These are phyloP conservation scores for Ashinkailepas kermadecensis DNA, from an alignment of 2,888 invertebrate genomes.

Conservation along the genomic window DNA sequence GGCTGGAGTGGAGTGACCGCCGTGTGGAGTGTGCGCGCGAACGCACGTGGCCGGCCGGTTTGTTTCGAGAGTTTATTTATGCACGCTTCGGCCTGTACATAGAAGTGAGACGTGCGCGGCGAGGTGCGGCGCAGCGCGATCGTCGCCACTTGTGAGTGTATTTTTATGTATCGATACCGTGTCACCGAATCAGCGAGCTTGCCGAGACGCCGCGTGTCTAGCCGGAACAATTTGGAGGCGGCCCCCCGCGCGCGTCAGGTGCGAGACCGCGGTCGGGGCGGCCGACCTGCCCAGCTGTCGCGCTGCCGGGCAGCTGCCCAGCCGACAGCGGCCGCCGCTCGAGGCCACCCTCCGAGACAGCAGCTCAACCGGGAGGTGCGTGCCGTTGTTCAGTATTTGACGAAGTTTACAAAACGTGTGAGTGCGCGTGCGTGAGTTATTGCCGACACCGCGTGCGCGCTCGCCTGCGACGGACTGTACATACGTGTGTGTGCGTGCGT, in stretches of 20 bases:
- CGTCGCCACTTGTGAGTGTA: background rate
- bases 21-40: background rate
- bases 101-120: background rate
- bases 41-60: background rate
- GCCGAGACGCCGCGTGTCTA: background rate
- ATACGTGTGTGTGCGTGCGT: too few species aligned
- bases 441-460: background rate
- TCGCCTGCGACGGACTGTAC: too few species aligned
- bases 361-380: conserved; percentile 1
- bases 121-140: too few species aligned
- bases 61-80: background rate
- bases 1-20: background rate
- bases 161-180: background rate
- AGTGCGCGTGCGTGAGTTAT: background rate
- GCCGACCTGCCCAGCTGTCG: background rate
- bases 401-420: conserved; percentile 3
- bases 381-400: conserved; percentile 9
- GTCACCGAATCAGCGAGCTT: background rate
- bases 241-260: too few species aligned
- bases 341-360: background rate
- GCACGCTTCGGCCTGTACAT: conserved; percentile 15
- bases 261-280: background rate
- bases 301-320: background rate
- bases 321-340: background rate
- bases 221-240: too few species aligned